These are phyloP conservation scores for Trematomus loennbergii DNA, from an alignment of 2,113 vertebrate species.

Conservation along the genomic window DNA sequence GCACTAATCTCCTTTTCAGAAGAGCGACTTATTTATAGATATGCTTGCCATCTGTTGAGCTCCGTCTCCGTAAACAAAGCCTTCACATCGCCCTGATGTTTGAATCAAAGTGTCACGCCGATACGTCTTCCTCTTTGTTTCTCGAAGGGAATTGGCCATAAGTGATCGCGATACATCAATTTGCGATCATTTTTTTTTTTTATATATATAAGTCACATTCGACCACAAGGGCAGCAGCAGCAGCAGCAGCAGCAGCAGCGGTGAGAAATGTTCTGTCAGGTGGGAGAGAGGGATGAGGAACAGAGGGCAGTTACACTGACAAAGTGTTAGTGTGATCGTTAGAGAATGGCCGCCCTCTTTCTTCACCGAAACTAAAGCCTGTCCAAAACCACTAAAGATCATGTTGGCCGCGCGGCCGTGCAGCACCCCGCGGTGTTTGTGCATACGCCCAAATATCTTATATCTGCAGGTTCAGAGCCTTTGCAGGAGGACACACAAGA, in stretches of 20 bases:
- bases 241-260: too few relatives aligned
- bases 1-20: conserved; percentile 82
- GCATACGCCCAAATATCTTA: too few relatives aligned
- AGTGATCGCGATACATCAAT: conserved; percentile 58
- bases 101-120: conserved; percentile 35
- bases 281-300: conserved; percentile 54
- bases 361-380: conserved; percentile 48
- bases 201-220: conserved; percentile 40
- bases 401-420: conserved; percentile 46
- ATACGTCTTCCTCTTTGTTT: conserved; percentile 22
- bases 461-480: too few relatives aligned
- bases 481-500: too few relatives aligned
- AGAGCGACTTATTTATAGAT: conserved; percentile 85
- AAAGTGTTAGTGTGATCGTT: conserved; percentile 74
- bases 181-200: conserved; percentile 38
- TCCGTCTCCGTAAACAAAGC: conserved; percentile 65
- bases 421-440: conserved; percentile 1
- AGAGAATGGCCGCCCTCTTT: conserved; percentile 52
- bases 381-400: conserved; percentile 72
- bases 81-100: conserved; percentile 39
- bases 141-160: conserved; percentile 3
- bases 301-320: conserved; percentile 70
- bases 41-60: conserved; percentile 83
- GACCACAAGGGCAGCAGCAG: conserved; percentile 50
- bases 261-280: conserved; percentile 61